A percentile compares a stretch with the other conserved stretches of the same genome.
Evolutionary conservation across 2,888 invertebrate genomes (phyloP).

Genomic region (Yponomeuta malinellus): DNA sequence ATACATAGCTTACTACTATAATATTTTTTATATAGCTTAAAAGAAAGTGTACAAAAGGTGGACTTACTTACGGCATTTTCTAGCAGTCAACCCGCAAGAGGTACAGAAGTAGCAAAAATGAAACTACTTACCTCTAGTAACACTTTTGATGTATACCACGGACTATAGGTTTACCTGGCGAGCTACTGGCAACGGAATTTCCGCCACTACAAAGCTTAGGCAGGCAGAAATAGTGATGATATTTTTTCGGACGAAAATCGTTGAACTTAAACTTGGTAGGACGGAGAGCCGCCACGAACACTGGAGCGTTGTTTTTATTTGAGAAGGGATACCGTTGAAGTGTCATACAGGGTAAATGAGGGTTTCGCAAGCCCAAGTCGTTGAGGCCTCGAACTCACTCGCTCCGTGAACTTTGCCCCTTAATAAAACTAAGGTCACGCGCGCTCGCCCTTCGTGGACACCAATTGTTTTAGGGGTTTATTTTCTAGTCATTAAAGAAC

Average conservation of each 20-base stretch:
- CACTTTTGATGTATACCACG: too few species aligned
- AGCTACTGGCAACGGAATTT: background rate
- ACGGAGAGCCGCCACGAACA: conserved; percentile 36
- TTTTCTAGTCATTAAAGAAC: too few species aligned
- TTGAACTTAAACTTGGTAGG: background rate
- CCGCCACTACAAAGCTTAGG: background rate
- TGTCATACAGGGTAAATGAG: conserved; percentile 56
- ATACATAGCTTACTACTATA: too few species aligned
- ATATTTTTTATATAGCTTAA: too few species aligned
- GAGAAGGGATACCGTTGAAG: conserved; percentile 50
- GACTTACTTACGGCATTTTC: too few species aligned
- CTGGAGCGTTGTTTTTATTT: conserved; percentile 52
- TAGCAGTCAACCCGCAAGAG: too few species aligned
- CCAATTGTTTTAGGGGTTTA: too few species aligned
- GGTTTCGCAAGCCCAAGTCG: conserved; percentile 51
- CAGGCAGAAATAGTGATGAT: background rate
- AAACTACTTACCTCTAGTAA: too few species aligned
- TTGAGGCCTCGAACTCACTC: conserved; percentile 38
- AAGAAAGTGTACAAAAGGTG: too few species aligned
- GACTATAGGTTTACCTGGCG: background rate
- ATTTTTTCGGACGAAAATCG: background rate
- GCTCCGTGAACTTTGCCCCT: background rate
- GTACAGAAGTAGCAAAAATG: too few species aligned
- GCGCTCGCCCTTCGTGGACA: background rate
- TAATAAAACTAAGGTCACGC: background rate